These are phyloP conservation scores for Zosterops lateralis DNA, from an alignment of 2,113 vertebrate genomes.

Conservation along the genomic window DNA sequence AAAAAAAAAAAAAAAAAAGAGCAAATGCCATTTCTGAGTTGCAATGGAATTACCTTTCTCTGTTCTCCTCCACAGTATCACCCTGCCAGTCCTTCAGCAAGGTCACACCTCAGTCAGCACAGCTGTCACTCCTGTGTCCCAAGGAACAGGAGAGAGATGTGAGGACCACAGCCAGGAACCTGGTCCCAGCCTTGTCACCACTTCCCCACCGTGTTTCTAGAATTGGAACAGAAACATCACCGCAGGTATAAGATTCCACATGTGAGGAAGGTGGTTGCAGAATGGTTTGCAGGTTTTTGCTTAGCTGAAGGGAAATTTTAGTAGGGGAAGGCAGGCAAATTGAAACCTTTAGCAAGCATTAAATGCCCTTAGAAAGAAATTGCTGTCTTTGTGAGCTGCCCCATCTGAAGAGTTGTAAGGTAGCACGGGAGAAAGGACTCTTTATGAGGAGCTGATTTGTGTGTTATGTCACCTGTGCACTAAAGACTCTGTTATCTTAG, in stretches of 20 bases:
- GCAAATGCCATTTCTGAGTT: background rate
- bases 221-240: background rate
- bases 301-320: background rate
- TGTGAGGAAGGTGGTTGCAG: rapidly evolving
- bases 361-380: background rate
- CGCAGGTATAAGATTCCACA: background rate
- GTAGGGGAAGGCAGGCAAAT: background rate
- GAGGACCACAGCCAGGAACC: background rate
- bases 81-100: background rate
- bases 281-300: background rate
- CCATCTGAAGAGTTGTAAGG: background rate
- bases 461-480: background rate
- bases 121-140: background rate
- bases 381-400: background rate
- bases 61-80: background rate
- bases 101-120: background rate
- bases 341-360: background rate
- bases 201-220: rapidly evolving
- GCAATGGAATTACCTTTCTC: background rate
- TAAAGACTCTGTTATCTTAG: conserved; percentile 28
- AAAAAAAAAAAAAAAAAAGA: background rate
- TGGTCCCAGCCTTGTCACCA: background rate
- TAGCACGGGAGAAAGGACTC: conserved; percentile 29
- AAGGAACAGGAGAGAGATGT: background rate
- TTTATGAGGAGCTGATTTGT: conserved; percentile 53